A percentile compares a stretch with the other conserved stretches of the same genome.
phyloP scores from a whole-genome alignment of 1,140 invertebrate species.

The Phthorimaea operculella region DNA sequence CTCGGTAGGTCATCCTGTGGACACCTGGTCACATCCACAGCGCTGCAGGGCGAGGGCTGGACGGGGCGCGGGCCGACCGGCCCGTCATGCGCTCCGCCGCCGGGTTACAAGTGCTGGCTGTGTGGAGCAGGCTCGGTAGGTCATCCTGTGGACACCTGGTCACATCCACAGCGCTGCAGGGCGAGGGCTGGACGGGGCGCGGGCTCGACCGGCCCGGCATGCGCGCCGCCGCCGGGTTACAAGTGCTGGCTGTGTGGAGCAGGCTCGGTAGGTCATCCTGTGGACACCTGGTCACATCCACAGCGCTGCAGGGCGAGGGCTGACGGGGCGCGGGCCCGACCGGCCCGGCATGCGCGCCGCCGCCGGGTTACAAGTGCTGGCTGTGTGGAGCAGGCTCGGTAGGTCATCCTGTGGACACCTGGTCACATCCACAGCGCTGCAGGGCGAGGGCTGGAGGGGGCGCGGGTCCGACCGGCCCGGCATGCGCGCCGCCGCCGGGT shows the following conservation, averaged over 20 bases:
- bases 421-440: slow-evolving; percentile 46
- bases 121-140: slow-evolving; percentile 95
- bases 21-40: slow-evolving; percentile 45
- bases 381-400: slow-evolving; percentile 94
- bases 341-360: slow-evolving; percentile 84
- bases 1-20: slow-evolving; percentile 75
- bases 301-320: slow-evolving; percentile 45
- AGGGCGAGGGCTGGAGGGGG: slow-evolving; percentile 45
- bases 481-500: slow-evolving; percentile 93
- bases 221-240: slow-evolving; percentile 92
- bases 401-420: slow-evolving; percentile 38
- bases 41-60: slow-evolving; percentile 49
- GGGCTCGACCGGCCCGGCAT: slow-evolving; percentile 73
- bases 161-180: slow-evolving; percentile 48
- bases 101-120: slow-evolving; percentile 92
- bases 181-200: slow-evolving; percentile 43
- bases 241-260: slow-evolving; percentile 95
- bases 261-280: slow-evolving; percentile 74
- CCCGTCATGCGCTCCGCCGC: slow-evolving; percentile 90
- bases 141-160: no score
- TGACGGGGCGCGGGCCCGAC: slow-evolving; percentile 39
- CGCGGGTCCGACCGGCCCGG: slow-evolving; percentile 67
- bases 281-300: slow-evolving; percentile 38
- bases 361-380: slow-evolving; percentile 93
- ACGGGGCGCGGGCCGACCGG: slow-evolving; percentile 38